Evolutionary conservation across 35 echinoderm and acorn worm species (phyloP).

Genomic region (Lytechinus variegatus): DNA sequence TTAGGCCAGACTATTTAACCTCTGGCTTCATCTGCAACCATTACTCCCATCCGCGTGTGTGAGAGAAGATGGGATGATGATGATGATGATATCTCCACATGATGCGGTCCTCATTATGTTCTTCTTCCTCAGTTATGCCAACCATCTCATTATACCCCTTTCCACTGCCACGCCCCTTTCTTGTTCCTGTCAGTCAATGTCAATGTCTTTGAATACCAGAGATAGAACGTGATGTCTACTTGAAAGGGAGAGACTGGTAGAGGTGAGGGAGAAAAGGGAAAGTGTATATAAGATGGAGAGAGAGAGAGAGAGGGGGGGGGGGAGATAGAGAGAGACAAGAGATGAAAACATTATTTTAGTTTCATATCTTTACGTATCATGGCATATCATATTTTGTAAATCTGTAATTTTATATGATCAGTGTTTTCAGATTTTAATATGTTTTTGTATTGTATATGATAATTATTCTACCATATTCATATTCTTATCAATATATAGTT

Average conservation of each 20-base stretch:
- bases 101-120: background rate
- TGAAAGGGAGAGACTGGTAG: background rate
- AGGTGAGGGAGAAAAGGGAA: background rate
- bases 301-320: background rate
- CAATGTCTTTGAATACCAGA: background rate
- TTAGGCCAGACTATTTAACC: background rate
- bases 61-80: background rate
- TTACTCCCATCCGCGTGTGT: background rate
- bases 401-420: background rate
- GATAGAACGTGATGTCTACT: background rate
- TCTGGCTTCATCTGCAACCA: background rate
- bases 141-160: background rate
- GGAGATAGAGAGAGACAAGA: background rate
- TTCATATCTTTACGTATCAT: background rate
- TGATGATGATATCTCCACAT: background rate
- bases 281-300: background rate
- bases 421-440: too few species aligned
- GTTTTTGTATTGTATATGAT: too few species aligned
- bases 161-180: background rate
- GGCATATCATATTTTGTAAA: background rate
- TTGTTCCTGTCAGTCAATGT: constrained; percentile 1
- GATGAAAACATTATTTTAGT: background rate
- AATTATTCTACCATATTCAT: too few species aligned
- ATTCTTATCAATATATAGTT: too few species aligned
- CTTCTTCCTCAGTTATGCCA: background rate